Percentiles rank a stretch among this genome's conserved stretches.
phyloP scores from a whole-genome alignment of 2,113 vertebrate species.

The Chroicocephalus ridibundus region DNA sequence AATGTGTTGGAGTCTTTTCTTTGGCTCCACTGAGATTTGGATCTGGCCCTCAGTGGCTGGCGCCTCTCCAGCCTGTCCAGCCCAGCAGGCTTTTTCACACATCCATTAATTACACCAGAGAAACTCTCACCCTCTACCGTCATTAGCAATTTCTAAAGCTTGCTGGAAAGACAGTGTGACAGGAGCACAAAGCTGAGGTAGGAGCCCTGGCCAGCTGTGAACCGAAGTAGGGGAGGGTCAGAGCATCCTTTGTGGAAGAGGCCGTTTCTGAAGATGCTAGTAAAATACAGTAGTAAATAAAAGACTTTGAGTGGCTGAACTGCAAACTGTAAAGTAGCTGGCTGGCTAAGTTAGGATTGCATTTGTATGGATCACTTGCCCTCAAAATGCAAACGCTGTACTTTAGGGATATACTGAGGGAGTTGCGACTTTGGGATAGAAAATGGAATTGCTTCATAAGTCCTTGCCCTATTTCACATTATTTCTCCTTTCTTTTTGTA shows the following conservation, averaged over 20 bases:
- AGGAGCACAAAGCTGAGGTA: slow-evolving; percentile 25
- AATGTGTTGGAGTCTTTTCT: not conserved
- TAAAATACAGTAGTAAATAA: slow-evolving; percentile 4
- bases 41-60: slow-evolving; percentile 13
- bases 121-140: slow-evolving; percentile 8
- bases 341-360: not conserved
- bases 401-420: not conserved
- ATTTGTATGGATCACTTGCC: not conserved
- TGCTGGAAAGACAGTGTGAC: slow-evolving; percentile 4
- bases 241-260: not conserved
- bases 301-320: not conserved
- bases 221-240: not conserved
- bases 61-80: slow-evolving; percentile 33
- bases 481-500: not conserved
- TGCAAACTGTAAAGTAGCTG: not conserved
- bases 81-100: slow-evolving; percentile 51
- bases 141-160: slow-evolving; percentile 20
- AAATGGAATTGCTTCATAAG: not conserved
- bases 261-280: not conserved
- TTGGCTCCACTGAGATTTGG: slow-evolving; percentile 23
- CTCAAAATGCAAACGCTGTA: rapidly evolving
- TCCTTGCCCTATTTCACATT: not conserved
- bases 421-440: not conserved
- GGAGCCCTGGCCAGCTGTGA: slow-evolving; percentile 28
- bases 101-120: slow-evolving; percentile 48